Evolutionary conservation across 1,140 invertebrate species (phyloP).

Genomic region (Lasioglossum baleicum): DNA sequence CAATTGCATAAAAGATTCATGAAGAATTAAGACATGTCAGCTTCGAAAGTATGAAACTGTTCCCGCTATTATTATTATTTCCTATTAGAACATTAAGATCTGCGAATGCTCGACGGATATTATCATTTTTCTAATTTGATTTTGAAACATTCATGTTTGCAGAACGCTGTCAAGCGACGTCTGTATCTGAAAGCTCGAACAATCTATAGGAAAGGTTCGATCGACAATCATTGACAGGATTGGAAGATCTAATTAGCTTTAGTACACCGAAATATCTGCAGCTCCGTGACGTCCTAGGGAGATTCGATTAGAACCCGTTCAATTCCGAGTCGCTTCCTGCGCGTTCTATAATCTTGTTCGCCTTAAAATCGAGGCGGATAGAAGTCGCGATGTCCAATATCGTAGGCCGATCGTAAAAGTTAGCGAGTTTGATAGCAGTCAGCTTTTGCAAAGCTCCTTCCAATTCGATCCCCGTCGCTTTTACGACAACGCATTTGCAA

Average conservation of each 20-base stretch:
- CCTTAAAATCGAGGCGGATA: constrained; percentile 2
- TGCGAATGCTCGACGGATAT: too few relatives aligned
- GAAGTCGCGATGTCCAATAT: constrained; percentile 36
- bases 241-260: not conserved
- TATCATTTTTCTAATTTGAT: too few relatives aligned
- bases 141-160: too few relatives aligned
- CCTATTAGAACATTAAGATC: too few relatives aligned
- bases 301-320: constrained; percentile 23
- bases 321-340: not conserved
- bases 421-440: constrained; percentile 62
- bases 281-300: not conserved
- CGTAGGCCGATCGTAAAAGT: constrained; percentile 61
- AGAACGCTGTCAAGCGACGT: too few relatives aligned
- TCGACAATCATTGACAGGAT: not conserved
- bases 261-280: not conserved
- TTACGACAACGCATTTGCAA: constrained; percentile 53
- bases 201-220: not conserved
- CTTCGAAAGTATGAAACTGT: too few relatives aligned
- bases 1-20: too few relatives aligned
- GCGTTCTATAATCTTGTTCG: constrained; percentile 21
- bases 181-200: not conserved
- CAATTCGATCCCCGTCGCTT: constrained; percentile 57
- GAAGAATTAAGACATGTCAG: too few relatives aligned
- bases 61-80: too few relatives aligned
- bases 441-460: constrained; percentile 47